A percentile compares a stretch with the other conserved stretches of the same genome.
phyloP scores from a whole-genome alignment of 2,797 vertebrate genomes.

The Malurus leucopterus region DNA sequence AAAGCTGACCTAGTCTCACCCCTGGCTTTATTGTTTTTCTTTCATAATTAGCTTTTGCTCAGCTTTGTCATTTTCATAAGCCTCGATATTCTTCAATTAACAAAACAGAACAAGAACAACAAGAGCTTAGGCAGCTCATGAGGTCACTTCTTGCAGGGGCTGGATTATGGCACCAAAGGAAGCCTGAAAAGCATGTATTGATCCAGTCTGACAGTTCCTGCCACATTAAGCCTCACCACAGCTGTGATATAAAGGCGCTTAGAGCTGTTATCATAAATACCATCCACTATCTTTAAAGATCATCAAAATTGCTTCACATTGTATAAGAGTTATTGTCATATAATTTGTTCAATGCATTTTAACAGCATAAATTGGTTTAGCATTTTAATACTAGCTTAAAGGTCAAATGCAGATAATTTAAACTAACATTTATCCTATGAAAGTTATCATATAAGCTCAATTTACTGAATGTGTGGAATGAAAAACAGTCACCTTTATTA shows the following conservation, averaged over 20 bases:
- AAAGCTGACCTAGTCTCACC: constrained; percentile 64
- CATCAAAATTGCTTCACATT: constrained; percentile 82
- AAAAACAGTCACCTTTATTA: constrained; percentile 15
- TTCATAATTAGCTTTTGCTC: constrained; percentile 83
- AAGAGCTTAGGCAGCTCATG: constrained; percentile 83
- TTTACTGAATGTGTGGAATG: constrained; percentile 57
- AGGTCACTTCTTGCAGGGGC: constrained; percentile 86
- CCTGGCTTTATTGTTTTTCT: constrained; percentile 64
- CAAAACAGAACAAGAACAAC: constrained; percentile 81
- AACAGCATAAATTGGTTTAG: constrained; percentile 82
- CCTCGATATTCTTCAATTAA: constrained; percentile 76
- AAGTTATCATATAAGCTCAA: constrained; percentile 65
- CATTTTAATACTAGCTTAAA: constrained; percentile 85
- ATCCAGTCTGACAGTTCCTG: constrained; percentile 88
- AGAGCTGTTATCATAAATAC: constrained; percentile 84
- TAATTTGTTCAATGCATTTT: constrained; percentile 84
- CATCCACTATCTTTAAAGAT: constrained; percentile 84
- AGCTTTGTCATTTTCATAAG: constrained; percentile 79
- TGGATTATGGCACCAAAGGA: constrained; percentile 89
- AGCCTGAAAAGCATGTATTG: constrained; percentile 87
- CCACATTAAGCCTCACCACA: constrained; percentile 85
- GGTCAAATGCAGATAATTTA: constrained; percentile 90
- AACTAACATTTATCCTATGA: constrained; percentile 68
- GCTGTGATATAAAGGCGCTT: constrained; percentile 82
- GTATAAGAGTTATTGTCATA: constrained; percentile 78